Evolutionary conservation across 2,888 invertebrate species (phyloP).

Genomic region (Scaptodrosophila latifasciaeformis): DNA sequence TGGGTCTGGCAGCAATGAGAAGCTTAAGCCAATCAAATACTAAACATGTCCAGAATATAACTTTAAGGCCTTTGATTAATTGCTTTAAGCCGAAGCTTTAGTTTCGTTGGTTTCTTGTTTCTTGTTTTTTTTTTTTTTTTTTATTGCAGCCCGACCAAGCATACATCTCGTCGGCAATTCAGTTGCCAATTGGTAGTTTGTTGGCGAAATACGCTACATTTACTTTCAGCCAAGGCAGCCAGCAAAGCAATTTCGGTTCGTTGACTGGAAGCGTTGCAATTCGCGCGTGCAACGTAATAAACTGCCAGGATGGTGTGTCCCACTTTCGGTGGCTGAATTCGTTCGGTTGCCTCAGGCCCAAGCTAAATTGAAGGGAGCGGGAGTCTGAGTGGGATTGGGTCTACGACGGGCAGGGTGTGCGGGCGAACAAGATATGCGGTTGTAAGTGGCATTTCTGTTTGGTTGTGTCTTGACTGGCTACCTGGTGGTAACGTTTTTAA

Average conservation of each 20-base stretch:
- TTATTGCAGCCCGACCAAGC: no score
- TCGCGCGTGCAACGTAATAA: constrained; percentile 59
- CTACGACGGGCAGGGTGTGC: no score
- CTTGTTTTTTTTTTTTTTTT: no score
- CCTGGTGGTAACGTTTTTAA: constrained; percentile 47
- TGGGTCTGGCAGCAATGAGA: neutral
- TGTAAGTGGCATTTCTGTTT: constrained; percentile 11
- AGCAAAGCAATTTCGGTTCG: constrained; percentile 38
- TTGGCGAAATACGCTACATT: constrained; percentile 39
- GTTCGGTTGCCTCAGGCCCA: neutral
- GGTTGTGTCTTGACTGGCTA: constrained; percentile 11
- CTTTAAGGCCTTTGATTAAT: constrained; percentile 4
- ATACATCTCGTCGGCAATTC: neutral
- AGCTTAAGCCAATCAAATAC: constrained; percentile 2
- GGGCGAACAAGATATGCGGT: constrained; percentile 43
- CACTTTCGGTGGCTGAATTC: neutral
- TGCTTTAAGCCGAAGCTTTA: neutral
- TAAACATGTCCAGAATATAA: neutral
- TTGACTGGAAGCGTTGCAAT: constrained; percentile 54
- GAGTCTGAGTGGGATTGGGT: neutral
- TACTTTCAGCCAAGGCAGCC: constrained; percentile 15
- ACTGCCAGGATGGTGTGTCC: constrained; percentile 29
- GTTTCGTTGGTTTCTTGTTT: no score
- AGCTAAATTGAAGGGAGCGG: neutral
- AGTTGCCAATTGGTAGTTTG: constrained; percentile 1